Base-by-base conservation (phyloP, 53 echinoderm and acorn worm genomes). In the Actinopyga echinites region DNA sequence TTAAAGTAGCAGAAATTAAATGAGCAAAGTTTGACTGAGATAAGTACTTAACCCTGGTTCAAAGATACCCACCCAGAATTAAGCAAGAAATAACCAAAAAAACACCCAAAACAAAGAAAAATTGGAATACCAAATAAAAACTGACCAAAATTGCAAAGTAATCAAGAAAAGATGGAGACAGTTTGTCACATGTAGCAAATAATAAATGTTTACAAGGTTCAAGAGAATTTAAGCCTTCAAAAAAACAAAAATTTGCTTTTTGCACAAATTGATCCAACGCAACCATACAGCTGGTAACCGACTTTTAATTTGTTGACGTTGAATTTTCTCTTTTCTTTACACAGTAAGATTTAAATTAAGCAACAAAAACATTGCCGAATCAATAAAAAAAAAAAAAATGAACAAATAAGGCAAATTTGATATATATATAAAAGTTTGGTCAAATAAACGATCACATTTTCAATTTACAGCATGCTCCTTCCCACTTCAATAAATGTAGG, bases 111-210 rank as follows among this genome's bases (percentile, higher is more conserved):
- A 22, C 24, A 30, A 65, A 20, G 30, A 29, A 30, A 34, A 68
- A 71, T 25, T 71, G 71, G 71, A 71, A 71, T 71, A 71, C 71
- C 21, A 71, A 71, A 71, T 49, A 49, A 71, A 71, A 71, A 71
- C 24, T 40, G 42, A 71, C n/a, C 40, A 71, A 71, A 71, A 71
- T 34, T 71, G 71, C 44, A 71, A 71, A 28, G 13, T 21, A 34
- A 71, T 69, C n/a, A 71, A 4, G 20, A 71, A 36, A 71, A 71
- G 71, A 20, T 44, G 37, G 22, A 40, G 44, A 71, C 44, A 43
- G n/a, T 71, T 42, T 21, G 38, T 71, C 24, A 71, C 49, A 49
- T 0, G 33, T 42, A 71, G 24, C 40, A 71, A 63, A 63, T 37
- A 42, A 42, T 25, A 71, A 71, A 19, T 34, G 35, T 71, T 71